Evolutionary conservation across 2,113 vertebrate genomes (phyloP).

Genomic region (Leptodactylus fuscus): DNA sequence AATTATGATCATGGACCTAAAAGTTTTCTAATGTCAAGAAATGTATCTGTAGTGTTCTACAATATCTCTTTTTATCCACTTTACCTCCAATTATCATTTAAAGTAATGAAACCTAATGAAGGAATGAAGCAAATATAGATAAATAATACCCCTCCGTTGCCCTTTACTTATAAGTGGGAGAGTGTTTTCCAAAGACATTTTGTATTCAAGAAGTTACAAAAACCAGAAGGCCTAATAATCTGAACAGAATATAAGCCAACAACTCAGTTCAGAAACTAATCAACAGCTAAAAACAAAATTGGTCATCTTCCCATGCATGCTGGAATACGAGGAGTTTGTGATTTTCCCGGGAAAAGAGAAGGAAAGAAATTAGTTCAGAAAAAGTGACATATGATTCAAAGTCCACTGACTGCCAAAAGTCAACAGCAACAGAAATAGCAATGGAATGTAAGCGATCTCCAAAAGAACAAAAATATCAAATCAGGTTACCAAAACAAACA

Average conservation of each 20-base stretch:
- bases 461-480: conserved; percentile 27
- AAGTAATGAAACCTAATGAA: not conserved
- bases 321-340: conserved; percentile 43
- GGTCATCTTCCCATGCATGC: conserved; percentile 28
- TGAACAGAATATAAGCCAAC: not conserved
- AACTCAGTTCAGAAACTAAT: conserved; percentile 20
- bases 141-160: not conserved
- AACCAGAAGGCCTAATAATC: not conserved
- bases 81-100: not conserved
- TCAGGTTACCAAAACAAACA: conserved; percentile 40
- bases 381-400: conserved; percentile 39
- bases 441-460: conserved; percentile 41
- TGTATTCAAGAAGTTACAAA: conserved; percentile 12
- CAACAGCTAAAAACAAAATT: conserved; percentile 23
- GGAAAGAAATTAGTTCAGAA: not conserved
- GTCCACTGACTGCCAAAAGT: conserved; percentile 7
- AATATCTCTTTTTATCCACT: not conserved
- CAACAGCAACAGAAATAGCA: conserved; percentile 36
- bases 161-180: not conserved
- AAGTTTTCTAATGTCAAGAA: not conserved
- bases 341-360: conserved; percentile 33
- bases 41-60: not conserved
- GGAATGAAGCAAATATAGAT: not conserved
- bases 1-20: too few species aligned
- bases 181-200: not conserved